Base-by-base conservation (phyloP, 2,888 invertebrate genomes). In the Argyra leucocephala region DNA sequence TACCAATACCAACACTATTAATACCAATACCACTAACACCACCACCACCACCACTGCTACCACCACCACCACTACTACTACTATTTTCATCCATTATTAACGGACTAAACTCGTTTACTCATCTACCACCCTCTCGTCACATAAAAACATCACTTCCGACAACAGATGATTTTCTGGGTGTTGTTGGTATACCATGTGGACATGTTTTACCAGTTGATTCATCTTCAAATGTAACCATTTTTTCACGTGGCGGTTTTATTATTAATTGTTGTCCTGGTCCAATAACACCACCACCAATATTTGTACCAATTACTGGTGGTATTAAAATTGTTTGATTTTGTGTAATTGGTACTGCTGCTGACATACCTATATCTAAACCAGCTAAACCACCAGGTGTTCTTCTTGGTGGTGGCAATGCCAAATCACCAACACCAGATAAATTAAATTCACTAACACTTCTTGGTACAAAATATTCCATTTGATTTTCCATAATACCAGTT, bases 381-480 rank as follows among this genome's bases (percentile, higher is more conserved):
- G 59, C 22, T 57, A 64, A 60, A 60, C 71, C 57, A 57, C 71
- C 72, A 58, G 81, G 78, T 1, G 81, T 78, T 26, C 81, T 79
- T 10, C 80, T 77, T 1, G 82, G 81, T 6, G 82, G 81, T 1
- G 82, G 81, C 48, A 83, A 75, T 22, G 82, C 81, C 65, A 83
- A 79, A 72, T 86, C 85, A 63, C 84, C 82, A 10, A 86, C 84
- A 57, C 89, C 86, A 0, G 87, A 84, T 66, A 91, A 78, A 76
- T 91, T 89, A 74, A 91, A 91, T 76, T 91, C 91, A 78, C 91
- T 91, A 66, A 91, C 84, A 78, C 90, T 90, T 66, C 91, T 83
- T 68, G 91, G 91, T 68, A 91, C 90, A 76, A 91, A 91, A 77
- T 91, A 91, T 75, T 91, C 91, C 66, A 90, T 82, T 69, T 88